A percentile compares a stretch with the other conserved stretches of the same genome.
Evolutionary conservation across 1,140 invertebrate genomes (phyloP).

Genomic region (Amyelois transitella): DNA sequence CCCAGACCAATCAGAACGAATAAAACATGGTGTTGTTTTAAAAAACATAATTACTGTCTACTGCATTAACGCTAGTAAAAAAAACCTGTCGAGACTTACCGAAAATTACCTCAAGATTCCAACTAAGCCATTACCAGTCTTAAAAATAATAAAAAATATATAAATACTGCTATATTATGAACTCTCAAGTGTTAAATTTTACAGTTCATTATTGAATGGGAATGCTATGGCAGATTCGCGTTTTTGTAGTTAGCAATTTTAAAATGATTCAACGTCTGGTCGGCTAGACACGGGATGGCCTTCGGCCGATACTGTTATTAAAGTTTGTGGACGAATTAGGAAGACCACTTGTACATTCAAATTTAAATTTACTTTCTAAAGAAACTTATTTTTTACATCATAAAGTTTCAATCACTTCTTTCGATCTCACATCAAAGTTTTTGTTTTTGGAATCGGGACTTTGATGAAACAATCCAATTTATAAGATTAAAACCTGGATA

Average conservation of each 20-base stretch:
- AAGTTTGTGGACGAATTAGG: no score
- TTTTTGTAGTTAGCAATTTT: conserved; percentile 14
- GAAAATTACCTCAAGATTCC: conserved; percentile 33
- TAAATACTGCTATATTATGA: background rate
- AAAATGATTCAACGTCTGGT: conserved; percentile 30
- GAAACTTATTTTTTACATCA: conserved; percentile 1
- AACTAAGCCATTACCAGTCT: conserved; percentile 6
- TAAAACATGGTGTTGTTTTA: background rate
- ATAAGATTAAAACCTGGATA: no score
- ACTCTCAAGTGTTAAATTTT: background rate
- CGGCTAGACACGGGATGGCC: conserved; percentile 14
- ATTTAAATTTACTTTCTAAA: no score
- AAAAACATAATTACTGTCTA: conserved; percentile 22
- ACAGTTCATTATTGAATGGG: background rate
- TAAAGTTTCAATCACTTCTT: background rate
- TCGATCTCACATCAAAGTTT: no score
- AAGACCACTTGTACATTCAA: no score
- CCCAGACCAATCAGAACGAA: background rate
- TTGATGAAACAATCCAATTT: no score
- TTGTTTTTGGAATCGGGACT: no score
- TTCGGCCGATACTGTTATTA: background rate
- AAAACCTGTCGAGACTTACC: conserved; percentile 34
- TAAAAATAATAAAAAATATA: background rate
- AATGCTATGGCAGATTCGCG: conserved; percentile 4
- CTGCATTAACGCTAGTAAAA: conserved; percentile 15